Percentiles rank a stretch among this genome's conserved stretches.
phyloP scores from a whole-genome alignment of 1,140 invertebrate species.

The Drosophila watanabei region DNA sequence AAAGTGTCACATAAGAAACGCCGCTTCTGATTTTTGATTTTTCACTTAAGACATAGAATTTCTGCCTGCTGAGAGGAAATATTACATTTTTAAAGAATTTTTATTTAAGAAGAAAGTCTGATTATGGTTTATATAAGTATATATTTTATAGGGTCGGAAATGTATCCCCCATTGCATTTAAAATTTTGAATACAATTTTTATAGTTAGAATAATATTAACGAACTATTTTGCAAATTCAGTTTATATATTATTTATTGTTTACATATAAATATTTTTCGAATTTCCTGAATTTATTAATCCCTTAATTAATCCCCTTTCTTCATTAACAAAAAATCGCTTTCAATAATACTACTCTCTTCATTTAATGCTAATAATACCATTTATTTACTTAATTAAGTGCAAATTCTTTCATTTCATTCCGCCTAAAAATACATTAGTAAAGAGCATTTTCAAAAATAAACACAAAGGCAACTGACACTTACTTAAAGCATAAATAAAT shows the following conservation, averaged over 20 bases:
- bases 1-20: slow-evolving; percentile 38
- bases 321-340: not conserved
- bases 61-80: not conserved
- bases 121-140: no score
- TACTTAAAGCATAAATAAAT: slow-evolving; percentile 7
- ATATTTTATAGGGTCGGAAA: no score
- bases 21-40: slow-evolving; percentile 11
- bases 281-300: no score
- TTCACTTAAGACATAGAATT: not conserved
- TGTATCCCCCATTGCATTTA: no score
- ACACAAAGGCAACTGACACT: not conserved
- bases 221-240: no score
- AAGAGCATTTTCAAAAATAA: not conserved
- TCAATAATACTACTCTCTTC: not conserved
- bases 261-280: no score
- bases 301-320: no score
- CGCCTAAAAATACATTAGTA: not conserved
- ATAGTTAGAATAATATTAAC: no score
- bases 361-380: not conserved
- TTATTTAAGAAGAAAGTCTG: no score
- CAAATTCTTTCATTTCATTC: not conserved
- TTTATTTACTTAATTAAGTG: not conserved
- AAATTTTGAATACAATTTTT: no score
- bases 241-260: no score
- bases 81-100: not conserved